Percentiles rank a stretch among this genome's conserved stretches.
Conservation (phyloP, 2,797 vertebrate species). For the Ambastaia sidthimunki region DNA sequence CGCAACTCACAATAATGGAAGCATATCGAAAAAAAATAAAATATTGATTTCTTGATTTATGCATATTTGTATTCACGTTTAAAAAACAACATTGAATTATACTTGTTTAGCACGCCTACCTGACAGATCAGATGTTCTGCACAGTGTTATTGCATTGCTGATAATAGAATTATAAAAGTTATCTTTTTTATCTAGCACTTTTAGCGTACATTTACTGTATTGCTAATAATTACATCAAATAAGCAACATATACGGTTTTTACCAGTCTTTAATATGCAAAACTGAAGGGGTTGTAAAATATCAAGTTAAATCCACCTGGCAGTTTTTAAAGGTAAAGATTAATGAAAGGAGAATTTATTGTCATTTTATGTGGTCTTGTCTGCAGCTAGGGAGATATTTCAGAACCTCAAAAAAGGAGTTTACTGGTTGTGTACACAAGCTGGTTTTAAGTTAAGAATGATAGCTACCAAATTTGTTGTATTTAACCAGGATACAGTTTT, state of each 20-base stretch:
- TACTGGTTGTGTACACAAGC: neutral
- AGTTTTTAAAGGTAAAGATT: neutral
- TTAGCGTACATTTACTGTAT: neutral
- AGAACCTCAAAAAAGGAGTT: constrained; percentile 37
- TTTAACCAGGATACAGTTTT: neutral
- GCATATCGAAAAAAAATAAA: neutral
- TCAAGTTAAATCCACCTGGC: neutral
- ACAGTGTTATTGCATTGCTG: neutral
- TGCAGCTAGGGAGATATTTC: constrained; percentile 10
- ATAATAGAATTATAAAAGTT: no score
- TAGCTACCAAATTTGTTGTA: neutral
- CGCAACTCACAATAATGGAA: neutral
- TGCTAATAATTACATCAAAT: no score
- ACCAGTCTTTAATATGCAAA: neutral
- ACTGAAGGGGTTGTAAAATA: neutral
- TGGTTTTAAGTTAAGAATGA: neutral
- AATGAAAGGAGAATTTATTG: neutral
- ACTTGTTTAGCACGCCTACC: neutral
- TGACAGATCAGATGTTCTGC: neutral
- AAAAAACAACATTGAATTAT: neutral
- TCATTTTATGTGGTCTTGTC: neutral
- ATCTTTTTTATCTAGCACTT: no score
- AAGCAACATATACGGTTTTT: neutral
- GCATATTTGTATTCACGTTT: neutral
- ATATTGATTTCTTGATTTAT: neutral